Percentiles rank a stretch among this genome's conserved stretches.
Conservation (phyloP, 2,888 invertebrate species). For the Drosophila mettleri region DNA sequence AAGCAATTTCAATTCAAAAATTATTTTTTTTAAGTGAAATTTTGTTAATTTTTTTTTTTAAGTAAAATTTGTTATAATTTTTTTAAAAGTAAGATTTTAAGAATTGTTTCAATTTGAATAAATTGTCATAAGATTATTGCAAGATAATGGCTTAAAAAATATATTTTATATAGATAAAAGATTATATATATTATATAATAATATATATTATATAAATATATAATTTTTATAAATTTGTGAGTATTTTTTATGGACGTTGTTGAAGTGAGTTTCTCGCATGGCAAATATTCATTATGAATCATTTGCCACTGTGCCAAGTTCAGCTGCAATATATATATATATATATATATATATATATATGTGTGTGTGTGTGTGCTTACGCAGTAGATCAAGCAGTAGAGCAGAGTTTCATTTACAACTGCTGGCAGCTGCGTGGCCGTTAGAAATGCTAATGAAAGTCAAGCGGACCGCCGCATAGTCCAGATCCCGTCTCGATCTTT, state of each 20-base stretch:
- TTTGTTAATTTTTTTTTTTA: no score
- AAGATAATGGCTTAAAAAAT: no score
- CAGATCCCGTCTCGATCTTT: conserved; percentile 41
- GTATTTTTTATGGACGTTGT: neutral
- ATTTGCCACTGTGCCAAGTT: conserved; percentile 43
- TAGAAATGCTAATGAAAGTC: conserved; percentile 81
- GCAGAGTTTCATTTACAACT: conserved; percentile 45
- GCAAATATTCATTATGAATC: conserved; percentile 1
- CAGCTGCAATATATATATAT: conserved; percentile 14
- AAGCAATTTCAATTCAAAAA: no score
- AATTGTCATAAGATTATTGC: no score
- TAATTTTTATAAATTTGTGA: neutral
- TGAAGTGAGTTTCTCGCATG: neutral
- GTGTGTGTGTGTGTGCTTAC: conserved; percentile 13
- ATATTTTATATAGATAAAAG: no score
- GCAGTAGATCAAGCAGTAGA: conserved; percentile 48
- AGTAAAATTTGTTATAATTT: no score
- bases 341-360: neutral
- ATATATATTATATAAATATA: neutral
- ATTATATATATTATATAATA: no score
- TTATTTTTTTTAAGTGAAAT: no score
- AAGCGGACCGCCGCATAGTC: conserved; percentile 49
- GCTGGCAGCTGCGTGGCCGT: conserved; percentile 78
- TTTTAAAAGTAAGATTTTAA: no score
- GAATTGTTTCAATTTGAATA: no score